Percentiles rank a stretch among this genome's conserved stretches.
These are phyloP conservation scores for Poeciliopsis gracilis DNA, from an alignment of 2,797 vertebrate genomes.

Conservation along the genomic window DNA sequence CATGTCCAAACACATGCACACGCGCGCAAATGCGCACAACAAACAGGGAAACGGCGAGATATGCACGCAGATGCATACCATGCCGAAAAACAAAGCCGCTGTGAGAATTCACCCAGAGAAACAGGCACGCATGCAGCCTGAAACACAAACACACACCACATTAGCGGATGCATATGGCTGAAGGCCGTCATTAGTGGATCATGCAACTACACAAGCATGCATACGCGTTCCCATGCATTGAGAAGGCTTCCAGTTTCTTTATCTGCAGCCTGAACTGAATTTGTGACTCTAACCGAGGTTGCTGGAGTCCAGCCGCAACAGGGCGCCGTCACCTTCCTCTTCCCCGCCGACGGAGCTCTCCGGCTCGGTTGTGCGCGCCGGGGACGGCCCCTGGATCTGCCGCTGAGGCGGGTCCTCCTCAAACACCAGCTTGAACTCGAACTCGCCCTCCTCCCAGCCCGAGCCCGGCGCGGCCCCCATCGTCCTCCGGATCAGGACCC, in stretches of 20 bases:
- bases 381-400: slow-evolving; percentile 73
- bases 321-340: slow-evolving; percentile 54
- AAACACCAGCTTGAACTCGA: slow-evolving; percentile 93
- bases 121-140: slow-evolving; percentile 35
- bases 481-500: slow-evolving; percentile 56
- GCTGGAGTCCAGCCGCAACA: slow-evolving; percentile 61
- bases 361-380: slow-evolving; percentile 62
- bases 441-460: slow-evolving; percentile 92
- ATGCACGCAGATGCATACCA: slow-evolving; percentile 36
- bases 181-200: slow-evolving; percentile 12
- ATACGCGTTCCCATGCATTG: slow-evolving; percentile 39
- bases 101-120: slow-evolving; percentile 45
- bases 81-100: slow-evolving; percentile 45
- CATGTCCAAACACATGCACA: slow-evolving; percentile 59
- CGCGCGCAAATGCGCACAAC: slow-evolving; percentile 33
- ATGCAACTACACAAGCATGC: slow-evolving; percentile 13
- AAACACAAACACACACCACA: slow-evolving; percentile 26
- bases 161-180: slow-evolving; percentile 10
- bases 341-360: slow-evolving; percentile 65
- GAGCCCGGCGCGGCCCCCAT: slow-evolving; percentile 90
- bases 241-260: neutral
- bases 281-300: slow-evolving; percentile 64
- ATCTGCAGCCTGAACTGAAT: neutral
- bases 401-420: slow-evolving; percentile 85
- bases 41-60: slow-evolving; percentile 15